phyloP scores from a whole-genome alignment of 2,888 invertebrate species.

The Ophioninae sp. region DNA sequence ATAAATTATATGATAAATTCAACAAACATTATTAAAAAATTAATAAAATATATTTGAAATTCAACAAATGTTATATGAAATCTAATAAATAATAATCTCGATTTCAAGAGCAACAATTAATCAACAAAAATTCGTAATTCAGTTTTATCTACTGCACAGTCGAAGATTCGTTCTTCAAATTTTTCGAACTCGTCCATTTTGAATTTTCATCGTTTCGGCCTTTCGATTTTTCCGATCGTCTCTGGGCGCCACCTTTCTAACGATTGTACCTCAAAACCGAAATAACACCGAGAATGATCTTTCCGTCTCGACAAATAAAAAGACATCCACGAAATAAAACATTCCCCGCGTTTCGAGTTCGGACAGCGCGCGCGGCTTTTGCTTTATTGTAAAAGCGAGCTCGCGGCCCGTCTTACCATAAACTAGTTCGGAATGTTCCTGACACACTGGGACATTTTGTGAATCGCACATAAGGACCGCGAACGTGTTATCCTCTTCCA shows the following conservation, averaged over 20 bases:
- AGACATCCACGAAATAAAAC: not conserved
- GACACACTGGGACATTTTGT: conserved; percentile 23
- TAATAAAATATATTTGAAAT: not conserved
- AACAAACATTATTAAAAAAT: not conserved
- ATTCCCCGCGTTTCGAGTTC: not conserved
- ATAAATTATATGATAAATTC: no score
- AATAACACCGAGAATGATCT: not conserved
- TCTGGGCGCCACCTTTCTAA: not conserved
- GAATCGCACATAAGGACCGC: conserved; percentile 41
- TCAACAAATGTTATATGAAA: not conserved
- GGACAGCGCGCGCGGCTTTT: not conserved
- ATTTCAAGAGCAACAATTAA: no score
- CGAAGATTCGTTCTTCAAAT: not conserved
- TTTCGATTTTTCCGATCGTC: not conserved
- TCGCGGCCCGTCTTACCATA: conserved; percentile 23
- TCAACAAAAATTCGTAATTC: not conserved
- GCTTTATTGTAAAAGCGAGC: not conserved
- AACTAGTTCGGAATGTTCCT: conserved; percentile 29
- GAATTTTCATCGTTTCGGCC: not conserved
- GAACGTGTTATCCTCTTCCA: conserved; percentile 68
- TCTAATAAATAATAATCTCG: no score
- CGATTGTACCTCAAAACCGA: not conserved
- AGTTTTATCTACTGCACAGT: not conserved
- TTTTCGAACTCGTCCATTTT: not conserved
- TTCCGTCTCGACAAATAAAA: not conserved